Conservation (phyloP, 2,888 invertebrate genomes). For the Atethmia centrago region DNA sequence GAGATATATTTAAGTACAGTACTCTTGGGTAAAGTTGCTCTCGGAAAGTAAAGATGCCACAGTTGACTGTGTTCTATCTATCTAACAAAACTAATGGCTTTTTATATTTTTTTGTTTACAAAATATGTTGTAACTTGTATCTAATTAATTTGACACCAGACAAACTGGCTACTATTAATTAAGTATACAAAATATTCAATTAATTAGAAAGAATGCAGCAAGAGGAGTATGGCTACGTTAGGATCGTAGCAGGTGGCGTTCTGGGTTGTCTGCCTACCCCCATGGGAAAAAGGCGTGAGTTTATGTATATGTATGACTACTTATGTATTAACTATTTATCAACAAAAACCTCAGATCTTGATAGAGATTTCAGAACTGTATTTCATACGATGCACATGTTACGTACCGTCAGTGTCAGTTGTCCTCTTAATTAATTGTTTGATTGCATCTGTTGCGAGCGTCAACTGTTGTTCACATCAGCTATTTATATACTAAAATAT, state of each 20-base stretch:
- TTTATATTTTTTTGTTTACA: neutral
- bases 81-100: conserved; percentile 3
- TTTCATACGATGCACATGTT: conserved; percentile 20
- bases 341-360: neutral
- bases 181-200: no score
- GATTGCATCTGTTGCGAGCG: conserved; percentile 51
- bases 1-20: no score
- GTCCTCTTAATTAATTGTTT: conserved; percentile 50
- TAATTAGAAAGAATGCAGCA: no score
- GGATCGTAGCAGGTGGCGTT: neutral
- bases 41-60: no score
- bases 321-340: neutral
- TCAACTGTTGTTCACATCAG: conserved; percentile 38
- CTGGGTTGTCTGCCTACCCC: no score
- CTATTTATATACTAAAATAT: conserved; percentile 40
- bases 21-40: no score
- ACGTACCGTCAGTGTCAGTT: conserved; percentile 15
- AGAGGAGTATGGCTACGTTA: neutral
- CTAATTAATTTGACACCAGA: neutral
- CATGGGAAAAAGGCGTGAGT: no score
- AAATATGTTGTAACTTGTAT: conserved; percentile 23
- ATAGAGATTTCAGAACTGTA: neutral
- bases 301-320: neutral
- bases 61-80: no score
- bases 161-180: neutral